phyloP scores from a whole-genome alignment of 2,888 invertebrate species.

The Drosophila anomalipes region DNA sequence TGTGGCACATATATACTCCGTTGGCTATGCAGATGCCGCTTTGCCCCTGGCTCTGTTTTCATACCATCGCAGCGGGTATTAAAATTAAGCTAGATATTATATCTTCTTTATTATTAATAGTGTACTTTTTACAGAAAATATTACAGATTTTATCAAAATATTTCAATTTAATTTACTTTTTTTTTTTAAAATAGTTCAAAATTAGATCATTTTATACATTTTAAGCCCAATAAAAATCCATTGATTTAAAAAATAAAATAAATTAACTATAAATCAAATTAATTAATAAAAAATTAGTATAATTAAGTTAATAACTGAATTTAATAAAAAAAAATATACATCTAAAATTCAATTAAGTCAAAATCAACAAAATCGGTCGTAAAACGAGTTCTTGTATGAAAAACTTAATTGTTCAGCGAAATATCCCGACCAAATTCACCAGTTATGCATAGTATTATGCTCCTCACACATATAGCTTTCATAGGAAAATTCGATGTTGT shows the following conservation, averaged over 20 bases:
- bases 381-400: neutral
- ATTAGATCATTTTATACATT: neutral
- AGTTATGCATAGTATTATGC: neutral
- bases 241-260: neutral
- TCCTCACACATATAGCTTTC: neutral
- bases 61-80: neutral
- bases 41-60: neutral
- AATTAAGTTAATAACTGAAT: neutral
- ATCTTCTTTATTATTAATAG: neutral
- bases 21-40: conserved; percentile 44
- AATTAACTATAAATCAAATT: neutral
- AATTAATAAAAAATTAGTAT: neutral
- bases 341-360: neutral
- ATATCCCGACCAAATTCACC: neutral
- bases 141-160: neutral
- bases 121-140: neutral
- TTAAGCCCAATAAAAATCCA: neutral
- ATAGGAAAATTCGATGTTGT: neutral
- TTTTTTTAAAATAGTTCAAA: too few relatives aligned
- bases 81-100: neutral
- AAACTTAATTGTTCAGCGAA: neutral
- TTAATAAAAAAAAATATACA: neutral
- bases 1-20: conserved; percentile 29
- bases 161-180: neutral
- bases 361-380: neutral